Conservation (phyloP, 2,113 vertebrate species). For the Vulpes ferrilata region DNA sequence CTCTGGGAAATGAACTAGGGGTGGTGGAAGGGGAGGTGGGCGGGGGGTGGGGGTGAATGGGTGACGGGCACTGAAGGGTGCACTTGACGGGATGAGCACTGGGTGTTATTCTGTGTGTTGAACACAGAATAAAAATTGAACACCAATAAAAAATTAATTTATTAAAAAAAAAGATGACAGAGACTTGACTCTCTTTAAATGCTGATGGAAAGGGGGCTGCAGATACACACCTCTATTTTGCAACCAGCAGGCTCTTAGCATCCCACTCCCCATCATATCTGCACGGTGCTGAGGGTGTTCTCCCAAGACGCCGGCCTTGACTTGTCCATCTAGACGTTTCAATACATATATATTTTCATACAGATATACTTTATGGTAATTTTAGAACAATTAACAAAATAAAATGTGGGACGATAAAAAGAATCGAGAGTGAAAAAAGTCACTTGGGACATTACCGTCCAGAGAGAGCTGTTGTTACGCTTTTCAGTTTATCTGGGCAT, state of each 20-base stretch:
- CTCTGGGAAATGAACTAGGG: too few relatives aligned
- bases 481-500: neutral
- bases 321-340: neutral
- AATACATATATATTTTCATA: neutral
- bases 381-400: neutral
- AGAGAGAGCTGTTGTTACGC: neutral
- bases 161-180: neutral
- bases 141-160: too few relatives aligned
- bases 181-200: neutral
- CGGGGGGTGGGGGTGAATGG: too few relatives aligned
- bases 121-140: too few relatives aligned
- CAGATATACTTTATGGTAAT: neutral
- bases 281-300: neutral
- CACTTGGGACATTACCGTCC: neutral
- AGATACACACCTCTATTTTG: neutral
- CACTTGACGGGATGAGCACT: too few relatives aligned
- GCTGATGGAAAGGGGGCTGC: neutral
- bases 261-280: neutral
- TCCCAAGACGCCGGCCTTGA: neutral
- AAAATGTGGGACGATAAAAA: neutral
- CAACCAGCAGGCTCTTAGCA: neutral
- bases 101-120: too few relatives aligned
- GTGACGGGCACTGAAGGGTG: too few relatives aligned
- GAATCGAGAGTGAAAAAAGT: neutral
- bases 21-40: too few relatives aligned